These are phyloP conservation scores for Eutolmus rufibarbis DNA, from an alignment of 2,888 invertebrate species.

Conservation along the genomic window DNA sequence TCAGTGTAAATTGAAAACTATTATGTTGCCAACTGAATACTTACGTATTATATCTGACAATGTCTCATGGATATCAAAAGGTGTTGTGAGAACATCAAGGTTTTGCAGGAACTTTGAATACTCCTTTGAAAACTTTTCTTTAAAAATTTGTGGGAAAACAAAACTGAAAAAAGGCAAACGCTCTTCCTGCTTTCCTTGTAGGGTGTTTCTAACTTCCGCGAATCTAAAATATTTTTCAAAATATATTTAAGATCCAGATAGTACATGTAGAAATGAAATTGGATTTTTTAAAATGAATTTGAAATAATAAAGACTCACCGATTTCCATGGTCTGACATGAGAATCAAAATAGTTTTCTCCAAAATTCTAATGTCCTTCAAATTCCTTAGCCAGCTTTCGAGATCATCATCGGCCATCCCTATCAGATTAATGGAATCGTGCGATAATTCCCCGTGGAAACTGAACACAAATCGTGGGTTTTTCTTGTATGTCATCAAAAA, in stretches of 20 bases:
- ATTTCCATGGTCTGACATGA: constrained; percentile 95
- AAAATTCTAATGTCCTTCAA: constrained; percentile 70
- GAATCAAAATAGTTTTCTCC: constrained; percentile 81
- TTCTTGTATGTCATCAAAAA: constrained; percentile 69
- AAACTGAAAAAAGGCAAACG: constrained; percentile 87
- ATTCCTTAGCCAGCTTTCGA: constrained; percentile 70
- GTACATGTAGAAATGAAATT: background rate
- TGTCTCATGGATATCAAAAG: constrained; percentile 89
- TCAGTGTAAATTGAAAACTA: background rate
- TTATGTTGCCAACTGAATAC: background rate
- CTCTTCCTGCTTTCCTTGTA: constrained; percentile 93
- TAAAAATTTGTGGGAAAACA: constrained; percentile 76
- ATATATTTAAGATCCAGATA: background rate
- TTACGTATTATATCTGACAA: constrained; percentile 69
- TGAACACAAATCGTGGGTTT: constrained; percentile 81
- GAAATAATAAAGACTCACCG: constrained; percentile 64
- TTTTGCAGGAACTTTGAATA: constrained; percentile 56
- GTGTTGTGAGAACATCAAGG: constrained; percentile 71
- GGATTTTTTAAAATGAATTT: background rate
- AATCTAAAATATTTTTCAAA: constrained; percentile 67
- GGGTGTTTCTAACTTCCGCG: constrained; percentile 79
- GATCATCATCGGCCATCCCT: constrained; percentile 78
- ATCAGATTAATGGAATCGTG: constrained; percentile 86
- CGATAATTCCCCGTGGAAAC: constrained; percentile 87
- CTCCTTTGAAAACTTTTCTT: constrained; percentile 67